phyloP scores from a whole-genome alignment of 2,797 vertebrate species.

The Channa striata region DNA sequence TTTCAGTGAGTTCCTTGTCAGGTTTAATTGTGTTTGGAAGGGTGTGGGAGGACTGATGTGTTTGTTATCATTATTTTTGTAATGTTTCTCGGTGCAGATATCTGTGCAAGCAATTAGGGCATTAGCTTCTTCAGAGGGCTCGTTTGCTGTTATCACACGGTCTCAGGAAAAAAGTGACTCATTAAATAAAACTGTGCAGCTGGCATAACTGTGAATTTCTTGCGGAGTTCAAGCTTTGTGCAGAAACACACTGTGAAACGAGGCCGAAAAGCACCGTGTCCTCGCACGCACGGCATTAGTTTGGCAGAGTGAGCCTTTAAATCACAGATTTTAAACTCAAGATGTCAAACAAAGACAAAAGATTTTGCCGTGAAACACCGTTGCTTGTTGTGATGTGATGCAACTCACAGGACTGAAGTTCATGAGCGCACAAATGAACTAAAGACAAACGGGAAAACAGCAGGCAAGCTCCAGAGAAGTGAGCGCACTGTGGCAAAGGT shows the following conservation, averaged over 20 bases:
- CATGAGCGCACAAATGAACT: neutral
- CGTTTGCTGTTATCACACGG: constrained; percentile 10
- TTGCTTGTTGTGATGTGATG: no score
- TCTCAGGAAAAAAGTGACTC: neutral
- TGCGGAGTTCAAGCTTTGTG: neutral
- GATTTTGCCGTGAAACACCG: neutral
- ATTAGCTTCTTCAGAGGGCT: constrained; percentile 14
- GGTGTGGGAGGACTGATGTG: neutral
- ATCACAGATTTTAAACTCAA: no score
- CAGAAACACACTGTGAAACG: neutral
- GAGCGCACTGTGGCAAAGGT: neutral
- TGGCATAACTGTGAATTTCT: neutral
- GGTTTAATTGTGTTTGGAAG: neutral
- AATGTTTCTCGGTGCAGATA: neutral
- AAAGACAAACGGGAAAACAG: neutral
- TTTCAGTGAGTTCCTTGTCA: neutral
- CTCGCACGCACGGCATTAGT: neutral
- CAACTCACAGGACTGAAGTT: neutral
- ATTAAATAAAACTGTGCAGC: neutral
- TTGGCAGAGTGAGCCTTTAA: neutral
- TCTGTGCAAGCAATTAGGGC: neutral
- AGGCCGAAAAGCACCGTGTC: neutral
- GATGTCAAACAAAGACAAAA: neutral
- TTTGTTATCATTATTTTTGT: neutral
- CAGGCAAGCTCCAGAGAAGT: neutral